Evolutionary conservation across 2,888 invertebrate genomes (phyloP).

Genomic region (Polyploca ridens): DNA sequence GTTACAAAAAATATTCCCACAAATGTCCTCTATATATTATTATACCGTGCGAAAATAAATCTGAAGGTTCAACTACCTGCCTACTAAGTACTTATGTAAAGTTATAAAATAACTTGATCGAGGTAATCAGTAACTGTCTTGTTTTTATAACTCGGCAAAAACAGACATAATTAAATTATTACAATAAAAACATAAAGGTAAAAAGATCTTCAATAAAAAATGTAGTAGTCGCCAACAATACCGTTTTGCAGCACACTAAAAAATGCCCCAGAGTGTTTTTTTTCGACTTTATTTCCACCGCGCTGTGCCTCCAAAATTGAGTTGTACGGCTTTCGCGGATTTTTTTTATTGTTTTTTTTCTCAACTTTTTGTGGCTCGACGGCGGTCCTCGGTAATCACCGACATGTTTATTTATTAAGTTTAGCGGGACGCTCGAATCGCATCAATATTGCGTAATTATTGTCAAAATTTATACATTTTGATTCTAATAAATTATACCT

Average conservation of each 20-base stretch:
- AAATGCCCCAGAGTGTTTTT: conserved; percentile 63
- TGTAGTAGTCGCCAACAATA: conserved; percentile 12
- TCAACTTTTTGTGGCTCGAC: conserved; percentile 65
- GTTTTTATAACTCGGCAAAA: background rate
- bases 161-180: conserved; percentile 1
- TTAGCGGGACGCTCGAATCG: conserved; percentile 22
- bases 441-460: background rate
- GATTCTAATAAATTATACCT: conserved; percentile 24
- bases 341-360: conserved; percentile 54
- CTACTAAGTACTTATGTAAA: background rate
- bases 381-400: conserved; percentile 78
- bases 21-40: background rate
- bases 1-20: background rate
- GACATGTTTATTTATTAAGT: conserved; percentile 75
- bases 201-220: conserved; percentile 12
- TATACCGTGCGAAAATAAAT: background rate
- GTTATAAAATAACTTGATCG: conserved; percentile 13
- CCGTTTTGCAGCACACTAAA: conserved; percentile 49
- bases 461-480: conserved; percentile 16
- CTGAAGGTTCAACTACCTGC: background rate
- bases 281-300: conserved; percentile 71
- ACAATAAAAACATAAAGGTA: background rate
- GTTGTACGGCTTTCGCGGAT: conserved; percentile 75
- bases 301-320: conserved; percentile 81
- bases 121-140: conserved; percentile 1